phyloP scores from a whole-genome alignment of 2,888 invertebrate genomes.

The Fragum whitleyi region DNA sequence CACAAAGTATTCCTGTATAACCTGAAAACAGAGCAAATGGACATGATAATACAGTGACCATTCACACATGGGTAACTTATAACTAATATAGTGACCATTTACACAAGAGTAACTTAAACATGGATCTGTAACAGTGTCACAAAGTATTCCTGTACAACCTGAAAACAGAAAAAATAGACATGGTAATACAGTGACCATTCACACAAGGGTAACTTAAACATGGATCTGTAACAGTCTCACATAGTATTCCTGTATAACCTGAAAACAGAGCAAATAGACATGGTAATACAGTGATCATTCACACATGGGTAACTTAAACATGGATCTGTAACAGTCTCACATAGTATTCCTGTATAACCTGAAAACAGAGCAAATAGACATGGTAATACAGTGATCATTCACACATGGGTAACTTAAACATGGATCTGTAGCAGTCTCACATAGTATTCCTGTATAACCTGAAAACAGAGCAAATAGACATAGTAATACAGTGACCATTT shows the following conservation, averaged over 20 bases:
- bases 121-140: slow-evolving; percentile 65
- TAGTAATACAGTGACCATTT: slow-evolving; percentile 70
- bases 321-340: slow-evolving; percentile 65
- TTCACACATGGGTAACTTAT: slow-evolving; percentile 67
- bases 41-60: slow-evolving; percentile 70
- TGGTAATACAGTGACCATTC: slow-evolving; percentile 70
- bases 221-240: slow-evolving; percentile 67
- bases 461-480: slow-evolving; percentile 26
- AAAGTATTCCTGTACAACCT: slow-evolving; percentile 71
- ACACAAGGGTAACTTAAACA: slow-evolving; percentile 71
- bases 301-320: slow-evolving; percentile 70
- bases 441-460: slow-evolving; percentile 70
- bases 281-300: slow-evolving; percentile 70
- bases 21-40: slow-evolving; percentile 61
- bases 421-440: slow-evolving; percentile 67
- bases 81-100: slow-evolving; percentile 68
- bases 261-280: slow-evolving; percentile 26
- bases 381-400: slow-evolving; percentile 70
- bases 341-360: slow-evolving; percentile 71
- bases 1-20: slow-evolving; percentile 71
- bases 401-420: slow-evolving; percentile 71
- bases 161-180: slow-evolving; percentile 29
- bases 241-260: slow-evolving; percentile 70
- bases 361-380: slow-evolving; percentile 29
- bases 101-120: slow-evolving; percentile 70